Base-by-base conservation (phyloP, 1,140 invertebrate species). In the Limonius californicus region DNA sequence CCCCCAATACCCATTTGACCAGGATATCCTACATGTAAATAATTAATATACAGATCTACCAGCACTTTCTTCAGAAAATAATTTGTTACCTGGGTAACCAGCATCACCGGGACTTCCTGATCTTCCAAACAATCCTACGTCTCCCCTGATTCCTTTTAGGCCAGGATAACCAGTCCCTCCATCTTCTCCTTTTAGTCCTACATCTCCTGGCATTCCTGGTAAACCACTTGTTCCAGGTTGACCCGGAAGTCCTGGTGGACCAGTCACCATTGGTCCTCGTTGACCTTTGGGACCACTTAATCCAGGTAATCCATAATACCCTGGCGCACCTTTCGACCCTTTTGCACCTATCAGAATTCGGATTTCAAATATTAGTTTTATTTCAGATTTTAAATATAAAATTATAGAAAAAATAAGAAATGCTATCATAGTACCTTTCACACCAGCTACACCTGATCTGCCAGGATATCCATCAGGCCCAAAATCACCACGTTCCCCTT, bases 91-190 rank as follows among this genome's bases (percentile, higher is more conserved):
- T 18, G 16, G 11, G 4, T 6, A 20, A 21, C 89, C 88, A 67
- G 81, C 77, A 66, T 73, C 68, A 27, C 86, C 87, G 32, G 80
- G 68, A 19, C 64, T 50, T 54, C 87, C 73, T 27, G 53, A 67
- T 14, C 78, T 72, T n/a, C 87, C 85, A 16, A 74, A 66, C 23
- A 74, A 70, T 30, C 83, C 83, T 20, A 88, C 86, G 4, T 87
- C 87, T 65, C 90, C 91, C 75, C 89, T 90, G 23, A 84, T 78
- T 65, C 90, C 91, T 75, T 89, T 90, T 20, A 84, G 78, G 0
- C 89, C 89, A 15, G 80, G 67, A 1, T 82, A 82, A 15, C 87
- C 88, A 43, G 66, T 61, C 0, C 68, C 58, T 30, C 84, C 84
- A 47, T 71, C 70, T 6, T 68, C 47, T 35, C 83, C 83, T 30